Percentiles rank a stretch among this genome's conserved stretches.
Conservation (phyloP, 2,888 invertebrate genomes). For the Drosophila histrio region DNA sequence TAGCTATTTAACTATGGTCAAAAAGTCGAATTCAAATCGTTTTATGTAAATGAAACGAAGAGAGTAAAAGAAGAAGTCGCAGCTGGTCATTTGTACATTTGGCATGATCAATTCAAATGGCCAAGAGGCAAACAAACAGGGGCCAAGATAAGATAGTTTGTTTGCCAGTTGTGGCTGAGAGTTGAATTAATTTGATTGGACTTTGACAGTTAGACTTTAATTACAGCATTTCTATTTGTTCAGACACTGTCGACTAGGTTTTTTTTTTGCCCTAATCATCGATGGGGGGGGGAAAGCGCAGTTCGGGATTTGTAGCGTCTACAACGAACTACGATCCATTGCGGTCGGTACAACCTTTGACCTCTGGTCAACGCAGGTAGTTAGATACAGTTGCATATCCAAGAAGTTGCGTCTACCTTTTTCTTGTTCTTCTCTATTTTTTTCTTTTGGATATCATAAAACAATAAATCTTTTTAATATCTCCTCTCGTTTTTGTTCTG, state of each 20-base stretch:
- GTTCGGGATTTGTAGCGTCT: background rate
- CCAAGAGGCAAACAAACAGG: slow-evolving; percentile 34
- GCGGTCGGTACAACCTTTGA: slow-evolving; percentile 36
- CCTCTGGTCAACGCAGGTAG: slow-evolving; percentile 35
- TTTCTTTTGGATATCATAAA: slow-evolving; percentile 63
- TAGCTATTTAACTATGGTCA: slow-evolving; percentile 1
- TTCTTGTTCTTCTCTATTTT: background rate
- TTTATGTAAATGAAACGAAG: slow-evolving; percentile 68
- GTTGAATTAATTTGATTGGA: slow-evolving; percentile 49
- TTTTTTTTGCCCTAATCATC: background rate
- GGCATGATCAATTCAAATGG: slow-evolving; percentile 53
- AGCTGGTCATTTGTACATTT: slow-evolving; percentile 9
- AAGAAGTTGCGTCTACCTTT: slow-evolving; percentile 31
- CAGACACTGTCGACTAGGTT: slow-evolving; percentile 1
- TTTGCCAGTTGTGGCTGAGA: slow-evolving; percentile 4
- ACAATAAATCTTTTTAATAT: slow-evolving; percentile 77
- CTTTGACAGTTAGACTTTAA: slow-evolving; percentile 74
- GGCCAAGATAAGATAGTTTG: slow-evolving; percentile 15
- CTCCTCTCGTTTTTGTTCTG: slow-evolving; percentile 41
- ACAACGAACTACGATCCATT: slow-evolving; percentile 2
- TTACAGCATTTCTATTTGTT: slow-evolving; percentile 66
- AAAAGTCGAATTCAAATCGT: slow-evolving; percentile 48
- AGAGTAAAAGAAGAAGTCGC: slow-evolving; percentile 17
- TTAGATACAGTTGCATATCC: slow-evolving; percentile 43
- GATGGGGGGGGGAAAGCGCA: slow-evolving; percentile 32